phyloP scores from a whole-genome alignment of 2,113 vertebrate genomes.

The Lamprologus lemairii region DNA sequence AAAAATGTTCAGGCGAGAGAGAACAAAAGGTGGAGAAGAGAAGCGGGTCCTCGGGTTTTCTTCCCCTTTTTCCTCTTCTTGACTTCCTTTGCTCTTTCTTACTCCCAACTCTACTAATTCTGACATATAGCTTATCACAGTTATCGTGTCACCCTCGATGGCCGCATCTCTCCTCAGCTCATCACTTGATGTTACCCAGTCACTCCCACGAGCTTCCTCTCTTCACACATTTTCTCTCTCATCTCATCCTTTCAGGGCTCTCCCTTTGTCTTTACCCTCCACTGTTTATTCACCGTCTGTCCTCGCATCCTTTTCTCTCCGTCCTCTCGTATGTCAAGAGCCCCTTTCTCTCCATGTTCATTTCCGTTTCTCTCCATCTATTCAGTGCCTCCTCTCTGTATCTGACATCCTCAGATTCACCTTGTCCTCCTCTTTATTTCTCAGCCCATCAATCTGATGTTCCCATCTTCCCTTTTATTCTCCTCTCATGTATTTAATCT shows the following conservation, averaged over 20 bases:
- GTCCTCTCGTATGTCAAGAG: not conserved
- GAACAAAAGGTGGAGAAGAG: not conserved
- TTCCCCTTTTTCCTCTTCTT: not conserved
- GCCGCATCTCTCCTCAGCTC: not conserved
- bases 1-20: not conserved
- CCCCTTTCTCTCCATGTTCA: constrained; percentile 18
- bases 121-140: not conserved
- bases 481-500: constrained; percentile 50
- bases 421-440: constrained; percentile 45
- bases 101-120: not conserved
- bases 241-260: not conserved
- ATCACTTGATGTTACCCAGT: not conserved
- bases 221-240: not conserved
- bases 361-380: constrained; percentile 29
- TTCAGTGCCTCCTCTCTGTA: constrained; percentile 11
- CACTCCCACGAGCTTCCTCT: not conserved
- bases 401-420: constrained; percentile 17
- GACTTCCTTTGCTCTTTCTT: not conserved
- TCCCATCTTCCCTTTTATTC: constrained; percentile 52
- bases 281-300: constrained; percentile 8
- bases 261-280: not conserved
- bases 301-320: not conserved
- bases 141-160: not conserved
- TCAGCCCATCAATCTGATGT: constrained; percentile 50
- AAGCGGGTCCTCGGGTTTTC: not conserved